Evolutionary conservation across 2,113 vertebrate genomes (phyloP).

Genomic region (Rhinopomastus cyanomelas): DNA sequence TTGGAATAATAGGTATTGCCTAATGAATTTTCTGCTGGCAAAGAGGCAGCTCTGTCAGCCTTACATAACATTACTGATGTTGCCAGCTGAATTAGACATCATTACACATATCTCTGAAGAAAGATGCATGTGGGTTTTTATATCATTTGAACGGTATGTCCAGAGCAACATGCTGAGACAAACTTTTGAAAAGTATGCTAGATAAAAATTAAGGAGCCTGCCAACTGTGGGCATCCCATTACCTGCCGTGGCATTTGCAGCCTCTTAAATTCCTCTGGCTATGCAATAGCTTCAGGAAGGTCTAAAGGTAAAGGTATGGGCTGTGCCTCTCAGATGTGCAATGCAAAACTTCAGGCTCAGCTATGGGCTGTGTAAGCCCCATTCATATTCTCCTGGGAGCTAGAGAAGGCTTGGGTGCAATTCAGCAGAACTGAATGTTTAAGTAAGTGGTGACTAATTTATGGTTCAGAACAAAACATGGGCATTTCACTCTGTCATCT

Average conservation of each 20-base stretch:
- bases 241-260: not conserved
- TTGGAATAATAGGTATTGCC: not conserved
- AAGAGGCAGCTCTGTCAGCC: not conserved
- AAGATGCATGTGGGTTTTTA: not conserved
- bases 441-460: not conserved
- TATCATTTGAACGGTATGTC: not conserved
- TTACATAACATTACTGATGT: not conserved
- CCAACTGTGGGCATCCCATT: not conserved
- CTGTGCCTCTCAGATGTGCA: not conserved
- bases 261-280: not conserved
- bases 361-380: not conserved
- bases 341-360: not conserved
- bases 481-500: not conserved
- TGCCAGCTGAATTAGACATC: not conserved
- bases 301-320: constrained; percentile 10
- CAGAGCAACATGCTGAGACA: not conserved
- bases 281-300: not conserved
- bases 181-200: not conserved
- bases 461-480: not conserved
- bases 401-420: not conserved
- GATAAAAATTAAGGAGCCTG: not conserved
- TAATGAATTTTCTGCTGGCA: not conserved
- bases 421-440: not conserved
- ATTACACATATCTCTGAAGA: not conserved
- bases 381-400: not conserved